A percentile compares a stretch with the other conserved stretches of the same genome.
These are phyloP conservation scores for Patella pellucida DNA, from an alignment of 2,888 invertebrate genomes.

Conservation along the genomic window DNA sequence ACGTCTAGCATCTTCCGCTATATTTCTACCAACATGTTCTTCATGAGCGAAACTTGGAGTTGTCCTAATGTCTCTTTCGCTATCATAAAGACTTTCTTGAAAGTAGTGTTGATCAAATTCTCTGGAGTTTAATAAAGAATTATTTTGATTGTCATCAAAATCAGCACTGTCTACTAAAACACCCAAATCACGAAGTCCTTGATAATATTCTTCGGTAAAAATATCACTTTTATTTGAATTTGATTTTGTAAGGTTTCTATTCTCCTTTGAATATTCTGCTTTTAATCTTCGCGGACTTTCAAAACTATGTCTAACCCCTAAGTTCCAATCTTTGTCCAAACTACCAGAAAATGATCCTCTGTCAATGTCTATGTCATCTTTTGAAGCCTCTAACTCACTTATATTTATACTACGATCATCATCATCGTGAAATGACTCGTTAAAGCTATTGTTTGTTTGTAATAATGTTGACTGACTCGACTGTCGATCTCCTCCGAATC, in stretches of 20 bases:
- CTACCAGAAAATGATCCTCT: conserved; percentile 23
- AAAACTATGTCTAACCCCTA: neutral
- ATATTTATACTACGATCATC: conserved; percentile 63
- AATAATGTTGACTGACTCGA: conserved; percentile 54
- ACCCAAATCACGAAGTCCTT: conserved; percentile 58
- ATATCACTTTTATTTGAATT: conserved; percentile 41
- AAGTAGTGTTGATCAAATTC: neutral
- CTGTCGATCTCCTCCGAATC: conserved; percentile 59
- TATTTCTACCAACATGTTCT: conserved; percentile 32
- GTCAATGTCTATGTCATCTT: conserved; percentile 57
- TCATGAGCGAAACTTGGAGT: conserved; percentile 37
- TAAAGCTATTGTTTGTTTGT: conserved; percentile 57
- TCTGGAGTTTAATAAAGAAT: neutral
- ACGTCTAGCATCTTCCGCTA: conserved; percentile 27
- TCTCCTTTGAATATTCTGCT: neutral
- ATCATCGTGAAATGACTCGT: conserved; percentile 53
- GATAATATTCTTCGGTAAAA: conserved; percentile 59
- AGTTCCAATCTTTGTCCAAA: neutral
- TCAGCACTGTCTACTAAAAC: conserved; percentile 57
- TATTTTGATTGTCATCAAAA: conserved; percentile 14
- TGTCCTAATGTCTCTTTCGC: conserved; percentile 34
- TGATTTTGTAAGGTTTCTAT: neutral
- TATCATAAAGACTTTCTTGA: neutral
- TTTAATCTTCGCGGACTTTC: neutral
- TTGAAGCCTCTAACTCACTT: conserved; percentile 66